phyloP scores from a whole-genome alignment of 2,113 vertebrate genomes.

The Eulacestoma nigropectus region DNA sequence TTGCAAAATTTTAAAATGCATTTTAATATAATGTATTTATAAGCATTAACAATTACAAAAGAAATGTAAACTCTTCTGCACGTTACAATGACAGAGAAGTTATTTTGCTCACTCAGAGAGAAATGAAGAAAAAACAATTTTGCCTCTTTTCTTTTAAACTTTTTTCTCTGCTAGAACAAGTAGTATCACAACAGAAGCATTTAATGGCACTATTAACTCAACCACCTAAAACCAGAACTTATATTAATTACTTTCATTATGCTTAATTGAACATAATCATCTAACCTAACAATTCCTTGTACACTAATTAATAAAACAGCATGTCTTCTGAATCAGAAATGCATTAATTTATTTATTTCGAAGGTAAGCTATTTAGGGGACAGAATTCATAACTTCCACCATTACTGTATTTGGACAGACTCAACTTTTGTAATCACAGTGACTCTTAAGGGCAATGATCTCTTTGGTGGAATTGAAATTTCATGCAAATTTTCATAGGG shows the following conservation, averaged over 20 bases:
- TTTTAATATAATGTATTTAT: neutral
- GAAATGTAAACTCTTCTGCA: neutral
- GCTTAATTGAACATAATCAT: slow-evolving; percentile 69
- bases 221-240: slow-evolving; percentile 60
- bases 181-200: slow-evolving; percentile 22
- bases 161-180: slow-evolving; percentile 4
- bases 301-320: slow-evolving; percentile 70
- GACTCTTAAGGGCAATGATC: neutral
- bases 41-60: neutral
- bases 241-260: slow-evolving; percentile 71
- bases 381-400: neutral
- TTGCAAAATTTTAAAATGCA: neutral
- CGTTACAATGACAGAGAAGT: neutral
- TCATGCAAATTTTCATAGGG: neutral
- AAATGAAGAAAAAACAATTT: neutral
- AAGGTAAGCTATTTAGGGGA: neutral
- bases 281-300: slow-evolving; percentile 67
- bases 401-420: neutral
- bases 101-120: neutral
- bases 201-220: slow-evolving; percentile 66
- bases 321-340: slow-evolving; percentile 53
- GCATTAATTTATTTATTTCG: neutral
- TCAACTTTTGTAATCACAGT: neutral
- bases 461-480: neutral
- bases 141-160: neutral